Evolutionary conservation across 2,888 invertebrate species (phyloP).

Genomic region (Hirtodrosophila histrioides): DNA sequence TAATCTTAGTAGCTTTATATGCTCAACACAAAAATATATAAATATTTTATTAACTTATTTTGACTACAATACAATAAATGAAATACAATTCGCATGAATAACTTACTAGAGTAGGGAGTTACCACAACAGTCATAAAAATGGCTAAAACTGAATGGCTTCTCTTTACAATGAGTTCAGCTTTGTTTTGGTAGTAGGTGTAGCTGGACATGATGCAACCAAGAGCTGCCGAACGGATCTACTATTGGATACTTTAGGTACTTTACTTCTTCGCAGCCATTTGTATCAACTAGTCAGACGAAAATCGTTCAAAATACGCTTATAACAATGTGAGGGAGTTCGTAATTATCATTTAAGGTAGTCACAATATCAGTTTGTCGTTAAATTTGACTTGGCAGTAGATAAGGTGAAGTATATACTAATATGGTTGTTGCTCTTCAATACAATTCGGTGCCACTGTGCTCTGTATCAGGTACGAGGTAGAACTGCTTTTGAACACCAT

Average conservation of each 20-base stretch:
- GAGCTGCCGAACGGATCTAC: constrained; percentile 7
- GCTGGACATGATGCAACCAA: constrained; percentile 6
- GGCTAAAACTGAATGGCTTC: background rate
- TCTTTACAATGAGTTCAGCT: background rate
- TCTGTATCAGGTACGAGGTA: no score
- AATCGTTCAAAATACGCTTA: constrained; percentile 23
- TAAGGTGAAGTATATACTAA: no score
- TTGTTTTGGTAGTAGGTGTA: constrained; percentile 14
- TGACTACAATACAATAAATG: constrained; percentile 9
- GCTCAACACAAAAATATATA: background rate
- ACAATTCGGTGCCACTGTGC: no score
- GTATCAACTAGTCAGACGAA: constrained; percentile 30
- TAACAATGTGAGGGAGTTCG: background rate
- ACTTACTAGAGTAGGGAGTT: constrained; percentile 13
- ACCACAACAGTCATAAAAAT: background rate
- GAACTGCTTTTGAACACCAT: no score
- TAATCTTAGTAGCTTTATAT: background rate
- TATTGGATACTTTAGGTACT: background rate
- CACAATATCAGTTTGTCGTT: constrained; percentile 1
- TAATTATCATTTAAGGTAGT: background rate
- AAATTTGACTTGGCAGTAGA: no score
- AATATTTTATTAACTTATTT: constrained; percentile 13
- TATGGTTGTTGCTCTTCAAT: no score
- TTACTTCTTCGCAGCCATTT: constrained; percentile 13
- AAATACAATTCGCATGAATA: constrained; percentile 9